phyloP scores from a whole-genome alignment of 2,113 vertebrate species.

The Myanophis thanlyinensis region DNA sequence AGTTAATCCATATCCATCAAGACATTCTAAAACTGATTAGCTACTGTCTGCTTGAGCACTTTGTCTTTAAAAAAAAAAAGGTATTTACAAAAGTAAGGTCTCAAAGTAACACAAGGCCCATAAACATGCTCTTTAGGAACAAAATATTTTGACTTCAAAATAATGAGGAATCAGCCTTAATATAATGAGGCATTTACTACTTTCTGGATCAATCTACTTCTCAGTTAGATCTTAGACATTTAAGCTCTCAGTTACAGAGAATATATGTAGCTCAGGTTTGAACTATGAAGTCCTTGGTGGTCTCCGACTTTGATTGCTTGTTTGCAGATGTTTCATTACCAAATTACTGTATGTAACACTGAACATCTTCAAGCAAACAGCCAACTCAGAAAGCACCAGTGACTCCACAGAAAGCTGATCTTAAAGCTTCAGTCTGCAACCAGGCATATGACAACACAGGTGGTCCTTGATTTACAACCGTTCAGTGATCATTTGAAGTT shows the following conservation, averaged over 20 bases:
- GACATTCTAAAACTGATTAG: not conserved
- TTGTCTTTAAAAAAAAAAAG: not conserved
- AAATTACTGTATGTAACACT: not conserved
- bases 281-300: not conserved
- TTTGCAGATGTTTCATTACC: not conserved
- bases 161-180: not conserved
- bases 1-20: not conserved
- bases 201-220: not conserved
- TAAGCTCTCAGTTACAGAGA: not conserved
- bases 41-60: not conserved
- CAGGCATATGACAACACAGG: not conserved
- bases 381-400: not conserved
- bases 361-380: not conserved
- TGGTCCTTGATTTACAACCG: not conserved
- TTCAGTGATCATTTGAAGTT: not conserved
- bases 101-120: not conserved
- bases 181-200: not conserved
- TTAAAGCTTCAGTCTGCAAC: not conserved
- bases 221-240: not conserved
- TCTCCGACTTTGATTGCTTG: not conserved
- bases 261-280: not conserved
- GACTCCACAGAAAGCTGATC: not conserved
- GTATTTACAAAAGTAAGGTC: too few species aligned
- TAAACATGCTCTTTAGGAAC: too few species aligned
- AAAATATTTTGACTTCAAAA: not conserved